Percentiles rank a stretch among this genome's conserved stretches.
Conservation (phyloP, 2,888 invertebrate genomes). For the Zaprionus obscuricornis region DNA sequence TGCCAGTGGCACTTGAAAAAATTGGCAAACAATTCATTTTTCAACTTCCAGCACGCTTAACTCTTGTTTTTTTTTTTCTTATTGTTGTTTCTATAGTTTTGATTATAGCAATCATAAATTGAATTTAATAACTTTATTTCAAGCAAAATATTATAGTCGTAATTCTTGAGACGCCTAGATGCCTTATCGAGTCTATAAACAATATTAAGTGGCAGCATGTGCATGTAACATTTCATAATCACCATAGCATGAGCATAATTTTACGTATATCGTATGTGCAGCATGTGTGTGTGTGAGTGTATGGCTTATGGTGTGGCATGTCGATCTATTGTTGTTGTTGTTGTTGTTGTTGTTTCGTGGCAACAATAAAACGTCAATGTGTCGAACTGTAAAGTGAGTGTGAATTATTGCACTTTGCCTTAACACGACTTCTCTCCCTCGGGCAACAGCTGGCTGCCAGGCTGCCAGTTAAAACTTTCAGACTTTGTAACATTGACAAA, state of each 20-base stretch:
- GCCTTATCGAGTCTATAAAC: conserved; percentile 65
- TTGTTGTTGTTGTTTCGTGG: conserved; percentile 26
- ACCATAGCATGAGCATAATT: conserved; percentile 41
- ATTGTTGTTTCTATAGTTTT: too few relatives aligned
- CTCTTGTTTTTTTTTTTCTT: conserved; percentile 12
- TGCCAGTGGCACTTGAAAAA: conserved; percentile 58
- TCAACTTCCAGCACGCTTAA: conserved; percentile 40
- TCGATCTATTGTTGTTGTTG: conserved; percentile 28
- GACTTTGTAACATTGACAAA: conserved; percentile 48
- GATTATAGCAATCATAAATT: conserved; percentile 62
- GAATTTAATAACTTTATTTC: conserved; percentile 68
- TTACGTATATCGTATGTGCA: conserved; percentile 3
- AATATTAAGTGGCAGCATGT: conserved; percentile 59
- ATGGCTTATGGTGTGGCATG: conserved; percentile 51
- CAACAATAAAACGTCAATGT: conserved; percentile 64
- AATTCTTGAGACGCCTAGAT: conserved; percentile 24
- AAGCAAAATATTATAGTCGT: conserved; percentile 25
- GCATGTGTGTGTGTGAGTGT: conserved; percentile 6
- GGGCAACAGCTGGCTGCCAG: conserved; percentile 10
- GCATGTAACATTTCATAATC: conserved; percentile 74
- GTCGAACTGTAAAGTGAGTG: conserved; percentile 65
- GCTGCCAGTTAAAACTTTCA: conserved; percentile 11
- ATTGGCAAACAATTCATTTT: conserved; percentile 63
- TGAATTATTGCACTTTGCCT: conserved; percentile 77
- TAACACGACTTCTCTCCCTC: conserved; percentile 68